phyloP scores from a whole-genome alignment of 2,888 invertebrate species.

The Tupiocoris notatus region DNA sequence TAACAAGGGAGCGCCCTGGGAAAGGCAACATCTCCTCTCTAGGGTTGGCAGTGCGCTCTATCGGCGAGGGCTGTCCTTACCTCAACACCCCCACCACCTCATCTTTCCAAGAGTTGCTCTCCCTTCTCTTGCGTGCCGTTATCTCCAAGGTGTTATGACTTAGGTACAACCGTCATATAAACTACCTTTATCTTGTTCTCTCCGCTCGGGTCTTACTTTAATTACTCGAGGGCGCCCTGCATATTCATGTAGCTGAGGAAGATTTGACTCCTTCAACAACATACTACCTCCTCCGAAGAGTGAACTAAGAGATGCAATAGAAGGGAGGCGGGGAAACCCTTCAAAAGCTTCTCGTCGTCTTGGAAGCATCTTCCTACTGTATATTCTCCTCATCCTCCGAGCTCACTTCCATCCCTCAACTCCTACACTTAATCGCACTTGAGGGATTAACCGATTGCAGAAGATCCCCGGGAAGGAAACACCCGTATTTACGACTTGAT shows the following conservation, averaged over 20 bases:
- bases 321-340: neutral
- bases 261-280: constrained; percentile 38
- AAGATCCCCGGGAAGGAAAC: constrained; percentile 17
- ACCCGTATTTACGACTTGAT: constrained; percentile 45
- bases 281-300: neutral
- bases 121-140: constrained; percentile 3
- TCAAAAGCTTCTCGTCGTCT: neutral
- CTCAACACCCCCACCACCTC: neutral
- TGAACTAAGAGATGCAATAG: neutral
- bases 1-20: constrained; percentile 30
- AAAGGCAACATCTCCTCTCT: neutral
- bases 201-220: constrained; percentile 40
- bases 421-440: constrained; percentile 41
- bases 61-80: neutral
- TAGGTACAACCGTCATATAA: constrained; percentile 45
- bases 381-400: neutral
- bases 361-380: neutral
- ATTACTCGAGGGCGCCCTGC: constrained; percentile 37
- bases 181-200: constrained; percentile 43
- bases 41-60: neutral
- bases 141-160: constrained; percentile 46
- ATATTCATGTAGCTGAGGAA: constrained; percentile 43
- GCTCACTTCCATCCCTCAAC: constrained; percentile 10
- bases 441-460: constrained; percentile 41
- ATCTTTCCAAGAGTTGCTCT: neutral